phyloP scores from a whole-genome alignment of 2,797 vertebrate genomes.

The Periparus ater region DNA sequence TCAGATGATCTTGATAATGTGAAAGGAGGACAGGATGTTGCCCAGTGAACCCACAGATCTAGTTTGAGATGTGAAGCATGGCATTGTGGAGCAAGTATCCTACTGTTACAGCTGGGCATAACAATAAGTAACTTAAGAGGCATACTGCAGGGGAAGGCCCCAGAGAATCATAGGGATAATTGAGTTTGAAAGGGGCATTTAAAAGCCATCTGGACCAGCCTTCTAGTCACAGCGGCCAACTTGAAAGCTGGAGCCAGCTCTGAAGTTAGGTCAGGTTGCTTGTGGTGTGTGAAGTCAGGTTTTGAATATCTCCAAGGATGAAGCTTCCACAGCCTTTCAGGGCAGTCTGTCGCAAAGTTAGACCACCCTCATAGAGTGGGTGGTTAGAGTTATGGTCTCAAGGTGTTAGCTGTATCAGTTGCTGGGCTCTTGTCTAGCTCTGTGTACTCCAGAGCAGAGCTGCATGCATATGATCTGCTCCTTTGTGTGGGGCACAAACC shows the following conservation, averaged over 20 bases:
- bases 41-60: neutral
- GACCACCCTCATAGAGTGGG: neutral
- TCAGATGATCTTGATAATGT: neutral
- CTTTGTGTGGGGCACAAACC: neutral
- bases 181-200: neutral
- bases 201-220: neutral
- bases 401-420: neutral
- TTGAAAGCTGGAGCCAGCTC: neutral
- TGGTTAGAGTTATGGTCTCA: neutral
- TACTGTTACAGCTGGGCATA: neutral
- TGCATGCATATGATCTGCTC: fast-evolving
- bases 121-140: neutral
- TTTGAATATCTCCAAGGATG: neutral
- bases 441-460: neutral
- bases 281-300: neutral
- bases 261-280: neutral
- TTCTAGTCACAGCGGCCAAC: neutral
- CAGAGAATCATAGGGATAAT: neutral
- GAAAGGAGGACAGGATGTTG: neutral
- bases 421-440: neutral
- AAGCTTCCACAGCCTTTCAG: neutral
- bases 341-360: neutral
- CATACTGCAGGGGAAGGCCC: neutral
- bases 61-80: neutral
- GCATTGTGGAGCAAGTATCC: neutral